Evolutionary conservation across 2,113 vertebrate genomes (phyloP), one percentile per base, ranked within the genome.

Genomic region (Microcebus ravelobensis): DNA sequence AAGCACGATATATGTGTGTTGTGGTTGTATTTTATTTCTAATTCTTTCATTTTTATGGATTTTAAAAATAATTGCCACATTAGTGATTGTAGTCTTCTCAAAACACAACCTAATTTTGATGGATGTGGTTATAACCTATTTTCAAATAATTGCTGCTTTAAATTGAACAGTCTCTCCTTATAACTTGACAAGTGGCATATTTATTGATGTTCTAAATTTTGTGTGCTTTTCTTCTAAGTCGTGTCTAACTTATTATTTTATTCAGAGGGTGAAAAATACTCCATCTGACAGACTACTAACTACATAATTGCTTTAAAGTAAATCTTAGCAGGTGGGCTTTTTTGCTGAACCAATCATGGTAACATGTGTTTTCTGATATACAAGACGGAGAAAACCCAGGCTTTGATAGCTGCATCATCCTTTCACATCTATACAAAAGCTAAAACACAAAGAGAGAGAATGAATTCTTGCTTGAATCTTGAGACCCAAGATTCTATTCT

Each of bases 381-480:
- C 89, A 97, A 59, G 36, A 96, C n/a, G 57, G 68, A 39, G 73
- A 94, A 98, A 97, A 97, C 94, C 27, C 68, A 63, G 65, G 71
- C 84, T 97, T 92, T 98, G 97, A 97, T 95, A 94, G 96, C n/a
- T 98, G 90, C 74, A 98, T 97, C 95, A 95, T 96, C 90, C 95
- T 97, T 98, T 98, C 97, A 98, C 79, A 96, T 98, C 95, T 97
- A 92, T 87, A 88, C 89, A 84, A 96, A 98, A 98, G 88, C 95
- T 98, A 96, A 97, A 98, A 97, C 61, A 74, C 89, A 95, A 95
- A 94, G 39, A 97, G 67, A 97, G 96, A 97, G 95, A 97, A 96
- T 95, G 83, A 91, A 94, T 98, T 97, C 96, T 97, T 96, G 48
- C 61, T 65, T 97, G 96, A 89, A 97, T 95, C 94, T 97, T 94